Conservation (phyloP, 2,888 invertebrate species). For the Amphipyra berbera region DNA sequence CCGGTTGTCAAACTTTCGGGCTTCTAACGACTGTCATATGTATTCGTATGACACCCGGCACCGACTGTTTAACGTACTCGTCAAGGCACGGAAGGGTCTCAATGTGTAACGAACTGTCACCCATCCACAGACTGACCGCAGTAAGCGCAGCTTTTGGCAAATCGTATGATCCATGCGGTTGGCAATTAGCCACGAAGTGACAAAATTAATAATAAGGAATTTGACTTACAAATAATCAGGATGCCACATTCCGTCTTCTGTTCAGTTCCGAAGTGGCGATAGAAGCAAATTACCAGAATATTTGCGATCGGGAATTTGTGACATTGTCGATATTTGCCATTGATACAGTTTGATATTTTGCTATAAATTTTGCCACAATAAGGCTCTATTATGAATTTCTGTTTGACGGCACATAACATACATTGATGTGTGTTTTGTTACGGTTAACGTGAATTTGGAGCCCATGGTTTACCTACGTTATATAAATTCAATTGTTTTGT, state of each 20-base stretch:
- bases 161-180: too few species aligned
- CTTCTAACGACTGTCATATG: too few species aligned
- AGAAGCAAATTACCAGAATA: slow-evolving; percentile 52
- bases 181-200: too few species aligned
- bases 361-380: slow-evolving; percentile 17
- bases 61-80: too few species aligned
- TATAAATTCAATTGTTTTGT: slow-evolving; percentile 17
- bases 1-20: too few species aligned
- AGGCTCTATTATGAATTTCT: slow-evolving; percentile 14
- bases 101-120: too few species aligned
- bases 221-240: slow-evolving; percentile 40
- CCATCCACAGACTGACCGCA: too few species aligned
- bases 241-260: slow-evolving; percentile 45
- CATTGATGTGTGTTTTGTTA: slow-evolving; percentile 6
- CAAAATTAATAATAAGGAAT: too few species aligned
- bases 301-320: slow-evolving; percentile 38
- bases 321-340: slow-evolving; percentile 29
- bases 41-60: too few species aligned
- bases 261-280: slow-evolving; percentile 45
- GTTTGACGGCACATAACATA: slow-evolving; percentile 22
- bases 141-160: too few species aligned
- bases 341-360: slow-evolving; percentile 29
- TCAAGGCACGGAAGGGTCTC: too few species aligned
- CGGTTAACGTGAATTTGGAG: slow-evolving; percentile 14
- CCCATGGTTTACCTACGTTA: slow-evolving; percentile 1